Conservation (phyloP, 2,888 invertebrate genomes). For the Minunthozetes semirufus region DNA sequence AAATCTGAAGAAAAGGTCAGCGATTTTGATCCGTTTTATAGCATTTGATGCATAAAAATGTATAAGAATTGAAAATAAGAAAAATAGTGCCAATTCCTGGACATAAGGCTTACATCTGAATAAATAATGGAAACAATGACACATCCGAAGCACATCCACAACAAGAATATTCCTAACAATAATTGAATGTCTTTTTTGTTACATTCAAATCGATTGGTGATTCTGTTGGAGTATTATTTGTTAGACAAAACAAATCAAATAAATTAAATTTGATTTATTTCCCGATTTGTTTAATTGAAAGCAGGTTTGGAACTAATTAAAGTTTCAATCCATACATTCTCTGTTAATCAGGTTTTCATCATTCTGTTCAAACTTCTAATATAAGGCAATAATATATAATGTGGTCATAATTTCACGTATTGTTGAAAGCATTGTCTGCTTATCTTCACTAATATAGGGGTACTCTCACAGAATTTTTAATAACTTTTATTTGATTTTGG, state of each 20-base stretch:
- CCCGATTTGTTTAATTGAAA: conserved; percentile 2
- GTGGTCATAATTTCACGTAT: not conserved
- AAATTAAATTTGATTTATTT: conserved; percentile 7
- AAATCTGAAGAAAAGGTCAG: conserved; percentile 3
- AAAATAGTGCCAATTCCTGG: not conserved
- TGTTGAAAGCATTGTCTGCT: not conserved
- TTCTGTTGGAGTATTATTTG: too few species aligned
- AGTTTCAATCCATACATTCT: not conserved
- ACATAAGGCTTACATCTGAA: not conserved
- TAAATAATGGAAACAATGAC: too few species aligned
- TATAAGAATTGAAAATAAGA: not conserved
- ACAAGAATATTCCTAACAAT: too few species aligned
- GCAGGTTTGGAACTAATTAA: too few species aligned
- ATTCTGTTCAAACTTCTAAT: not conserved
- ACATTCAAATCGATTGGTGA: too few species aligned
- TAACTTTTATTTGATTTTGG: not conserved
- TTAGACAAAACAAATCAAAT: not conserved
- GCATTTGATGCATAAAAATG: not conserved
- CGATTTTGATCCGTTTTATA: not conserved
- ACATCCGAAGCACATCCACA: too few species aligned
- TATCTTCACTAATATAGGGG: not conserved
- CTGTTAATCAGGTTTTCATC: conserved; percentile 2
- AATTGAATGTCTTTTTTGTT: too few species aligned
- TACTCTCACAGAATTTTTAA: conserved; percentile 6
- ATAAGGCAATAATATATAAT: not conserved